Evolutionary conservation across 2,797 vertebrate genomes (phyloP), one percentile per base, ranked within the genome.

Genomic region (Danio jaintianensis): DNA sequence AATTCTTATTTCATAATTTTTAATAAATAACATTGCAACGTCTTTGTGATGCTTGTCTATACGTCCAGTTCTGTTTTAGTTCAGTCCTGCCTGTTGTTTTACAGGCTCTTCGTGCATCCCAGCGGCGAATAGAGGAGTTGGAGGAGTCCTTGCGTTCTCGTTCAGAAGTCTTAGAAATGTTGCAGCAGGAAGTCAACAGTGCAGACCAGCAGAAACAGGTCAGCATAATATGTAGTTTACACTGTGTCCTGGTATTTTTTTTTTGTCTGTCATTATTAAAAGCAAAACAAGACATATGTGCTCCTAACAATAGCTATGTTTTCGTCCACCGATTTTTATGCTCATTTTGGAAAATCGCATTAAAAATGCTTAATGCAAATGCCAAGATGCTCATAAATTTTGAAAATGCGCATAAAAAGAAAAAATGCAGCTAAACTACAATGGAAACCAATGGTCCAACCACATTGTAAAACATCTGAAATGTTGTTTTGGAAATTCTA

Each of bases 161-260:
- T 1, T 89, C 95, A 42, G 94, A 96, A 71, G 94, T 96, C 47
- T 86, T 98, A 45, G 96, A 97, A 59, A 89, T 98, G 93, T 90
- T 99, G 68, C 96, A 99, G 85, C 93, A 95, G 86, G 96, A 99
- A 85, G 86, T 99, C 48, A 91, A 75, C 82, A 84, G 88, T 12
- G 94, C 94, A 0, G 96, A 98, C 78, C 92, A 96, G 75, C 95
- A 95, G 79, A 99, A 97, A 82, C 94, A 96, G 96, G 97, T 98
- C 12, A 73, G 59, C 7, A 5, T 38, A 55, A 55, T 5, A 7
- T 22, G 7, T 47, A 20, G 8, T 29, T 63, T 52, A n/a, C n/a
- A n/a, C 8, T 22, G 16, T 62, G 7, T n/a, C 7, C 11, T 59
- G 3, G 2, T 15, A 16, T 6, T 22, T 5, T 68, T 22, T n/a